phyloP scores from a whole-genome alignment of 2,888 invertebrate genomes.

The Idaea dimidiata region DNA sequence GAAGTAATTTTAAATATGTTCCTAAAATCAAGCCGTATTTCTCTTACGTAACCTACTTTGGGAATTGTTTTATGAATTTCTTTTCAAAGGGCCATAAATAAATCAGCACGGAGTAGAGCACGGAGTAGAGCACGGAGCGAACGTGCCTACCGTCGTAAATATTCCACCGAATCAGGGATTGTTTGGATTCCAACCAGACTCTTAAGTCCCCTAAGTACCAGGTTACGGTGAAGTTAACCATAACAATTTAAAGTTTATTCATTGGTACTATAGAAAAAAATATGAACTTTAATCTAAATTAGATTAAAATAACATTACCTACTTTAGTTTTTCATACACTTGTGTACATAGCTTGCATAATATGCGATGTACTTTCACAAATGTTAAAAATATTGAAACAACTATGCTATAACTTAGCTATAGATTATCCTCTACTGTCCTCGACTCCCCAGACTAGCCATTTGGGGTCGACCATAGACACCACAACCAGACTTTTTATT shows the following conservation, averaged over 20 bases:
- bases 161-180: conserved; percentile 42
- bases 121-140: conserved; percentile 45
- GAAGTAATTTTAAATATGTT: neutral
- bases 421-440: too few relatives aligned
- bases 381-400: too few relatives aligned
- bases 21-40: neutral
- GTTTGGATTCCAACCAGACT: conserved; percentile 43
- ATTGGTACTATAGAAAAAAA: neutral
- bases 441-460: too few relatives aligned
- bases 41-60: neutral
- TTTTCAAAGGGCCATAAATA: conserved; percentile 28
- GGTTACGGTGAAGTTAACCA: neutral
- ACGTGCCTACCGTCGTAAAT: conserved; percentile 65
- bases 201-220: neutral
- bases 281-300: neutral
- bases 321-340: too few relatives aligned
- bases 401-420: too few relatives aligned
- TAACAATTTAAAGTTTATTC: neutral
- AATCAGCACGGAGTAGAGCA: conserved; percentile 14
- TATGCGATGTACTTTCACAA: too few relatives aligned
- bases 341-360: too few relatives aligned
- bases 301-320: neutral
- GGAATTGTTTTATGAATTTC: conserved; percentile 4
- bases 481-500: too few relatives aligned
- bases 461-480: too few relatives aligned